Evolutionary conservation across 1,140 invertebrate species (phyloP).

Genomic region (Drosophila hydei): DNA sequence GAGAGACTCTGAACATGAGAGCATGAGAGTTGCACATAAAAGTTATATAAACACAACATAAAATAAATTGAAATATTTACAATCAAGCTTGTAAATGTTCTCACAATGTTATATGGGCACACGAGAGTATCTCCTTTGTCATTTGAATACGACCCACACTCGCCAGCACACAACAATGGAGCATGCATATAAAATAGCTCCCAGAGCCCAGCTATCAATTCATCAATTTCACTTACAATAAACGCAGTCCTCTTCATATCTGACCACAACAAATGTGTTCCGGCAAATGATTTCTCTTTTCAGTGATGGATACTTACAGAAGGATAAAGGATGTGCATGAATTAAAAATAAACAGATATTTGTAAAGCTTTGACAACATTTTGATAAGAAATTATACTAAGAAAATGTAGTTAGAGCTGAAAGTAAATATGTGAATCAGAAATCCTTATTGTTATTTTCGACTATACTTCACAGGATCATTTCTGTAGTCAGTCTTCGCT

Average conservation of each 20-base stretch:
- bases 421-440: background rate
- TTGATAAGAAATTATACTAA: background rate
- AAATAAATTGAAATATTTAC: slow-evolving; percentile 82
- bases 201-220: slow-evolving; percentile 41
- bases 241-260: slow-evolving; percentile 18
- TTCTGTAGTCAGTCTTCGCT: no score
- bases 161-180: slow-evolving; percentile 16
- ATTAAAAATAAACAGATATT: background rate
- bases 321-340: background rate
- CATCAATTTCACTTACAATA: slow-evolving; percentile 61
- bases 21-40: slow-evolving; percentile 67
- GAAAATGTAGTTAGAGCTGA: background rate
- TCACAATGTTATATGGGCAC: slow-evolving; percentile 64
- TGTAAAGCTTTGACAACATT: background rate
- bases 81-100: slow-evolving; percentile 75
- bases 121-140: slow-evolving; percentile 35
- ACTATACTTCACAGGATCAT: no score
- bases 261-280: background rate
- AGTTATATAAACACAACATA: slow-evolving; percentile 65
- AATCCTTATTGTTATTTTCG: no score
- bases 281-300: background rate
- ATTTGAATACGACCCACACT: slow-evolving; percentile 54
- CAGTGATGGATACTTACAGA: background rate
- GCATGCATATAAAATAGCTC: slow-evolving; percentile 20
- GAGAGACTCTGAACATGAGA: background rate